Conservation (phyloP, 2,797 vertebrate genomes). For the Crax fasciolata region DNA sequence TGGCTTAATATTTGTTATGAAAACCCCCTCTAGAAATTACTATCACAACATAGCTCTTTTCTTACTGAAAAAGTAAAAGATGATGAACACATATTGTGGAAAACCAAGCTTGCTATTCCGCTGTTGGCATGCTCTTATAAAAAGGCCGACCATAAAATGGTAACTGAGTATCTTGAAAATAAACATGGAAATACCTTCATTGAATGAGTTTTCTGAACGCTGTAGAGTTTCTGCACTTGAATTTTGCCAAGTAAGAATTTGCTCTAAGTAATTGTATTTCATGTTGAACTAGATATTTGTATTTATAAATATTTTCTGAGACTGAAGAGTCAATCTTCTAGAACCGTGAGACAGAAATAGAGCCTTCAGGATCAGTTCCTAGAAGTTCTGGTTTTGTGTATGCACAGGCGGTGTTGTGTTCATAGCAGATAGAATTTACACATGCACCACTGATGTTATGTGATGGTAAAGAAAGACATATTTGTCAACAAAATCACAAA, state of each 20-base stretch:
- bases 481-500: background rate
- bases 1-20: background rate
- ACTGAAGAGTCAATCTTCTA: background rate
- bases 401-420: background rate
- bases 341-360: background rate
- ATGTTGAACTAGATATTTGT: background rate
- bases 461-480: background rate
- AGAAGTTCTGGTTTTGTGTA: background rate
- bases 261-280: background rate
- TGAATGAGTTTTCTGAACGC: background rate
- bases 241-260: background rate
- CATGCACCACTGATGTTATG: background rate
- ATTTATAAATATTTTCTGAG: background rate
- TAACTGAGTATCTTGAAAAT: background rate
- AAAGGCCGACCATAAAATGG: background rate
- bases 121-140: background rate
- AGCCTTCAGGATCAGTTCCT: background rate
- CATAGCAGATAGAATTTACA: background rate
- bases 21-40: background rate
- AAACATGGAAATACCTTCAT: background rate
- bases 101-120: background rate
- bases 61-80: background rate
- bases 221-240: background rate
- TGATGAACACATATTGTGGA: background rate
- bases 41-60: background rate